These are phyloP conservation scores for Gastrophysa polygoni DNA, from an alignment of 2,888 invertebrate genomes.

Conservation along the genomic window DNA sequence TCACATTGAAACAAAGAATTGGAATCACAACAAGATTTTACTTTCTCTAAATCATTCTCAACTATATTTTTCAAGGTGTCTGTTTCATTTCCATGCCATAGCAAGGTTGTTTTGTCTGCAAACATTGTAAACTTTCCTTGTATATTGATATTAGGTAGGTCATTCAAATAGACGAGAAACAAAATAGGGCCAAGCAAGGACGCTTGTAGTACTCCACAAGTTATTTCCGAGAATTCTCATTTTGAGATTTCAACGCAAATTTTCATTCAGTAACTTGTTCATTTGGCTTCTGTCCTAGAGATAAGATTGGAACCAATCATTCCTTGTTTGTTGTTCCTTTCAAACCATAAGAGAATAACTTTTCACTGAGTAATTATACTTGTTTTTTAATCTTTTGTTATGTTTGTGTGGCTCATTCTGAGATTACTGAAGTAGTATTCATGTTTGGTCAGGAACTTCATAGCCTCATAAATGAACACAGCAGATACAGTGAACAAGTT, in stretches of 20 bases:
- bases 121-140: slow-evolving; percentile 1
- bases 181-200: slow-evolving; percentile 3
- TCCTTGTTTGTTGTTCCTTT: neutral
- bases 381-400: too few relatives aligned
- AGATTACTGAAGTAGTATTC: too few relatives aligned
- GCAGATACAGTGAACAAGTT: neutral
- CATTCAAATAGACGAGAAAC: neutral
- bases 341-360: neutral
- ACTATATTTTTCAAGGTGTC: too few relatives aligned
- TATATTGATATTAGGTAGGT: neutral
- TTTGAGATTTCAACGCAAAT: too few relatives aligned
- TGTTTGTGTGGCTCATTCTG: too few relatives aligned
- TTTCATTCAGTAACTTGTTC: neutral
- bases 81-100: too few relatives aligned
- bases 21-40: too few relatives aligned
- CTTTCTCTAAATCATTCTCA: too few relatives aligned
- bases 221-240: neutral
- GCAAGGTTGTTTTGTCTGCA: neutral
- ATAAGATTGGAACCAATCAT: neutral
- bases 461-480: too few relatives aligned
- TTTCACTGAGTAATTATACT: too few relatives aligned
- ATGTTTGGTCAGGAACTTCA: too few relatives aligned
- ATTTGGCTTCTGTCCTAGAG: neutral
- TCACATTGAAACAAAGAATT: too few relatives aligned
- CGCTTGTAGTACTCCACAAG: neutral